A percentile compares a stretch with the other conserved stretches of the same genome.
phyloP scores from a whole-genome alignment of 2,797 vertebrate genomes.

The Cottoperca gobio region DNA sequence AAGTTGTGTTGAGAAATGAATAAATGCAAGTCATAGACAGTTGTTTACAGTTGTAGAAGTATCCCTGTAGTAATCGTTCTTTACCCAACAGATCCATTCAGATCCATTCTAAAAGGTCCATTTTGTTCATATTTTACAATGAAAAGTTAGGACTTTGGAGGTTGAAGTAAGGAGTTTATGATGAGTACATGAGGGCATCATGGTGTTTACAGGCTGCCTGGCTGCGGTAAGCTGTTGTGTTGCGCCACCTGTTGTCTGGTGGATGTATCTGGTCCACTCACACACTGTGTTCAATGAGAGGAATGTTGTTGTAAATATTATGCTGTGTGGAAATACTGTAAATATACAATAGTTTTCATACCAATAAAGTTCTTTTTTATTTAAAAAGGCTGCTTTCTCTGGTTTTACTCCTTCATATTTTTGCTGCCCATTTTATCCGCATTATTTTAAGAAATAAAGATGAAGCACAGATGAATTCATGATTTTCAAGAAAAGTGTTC shows the following conservation, averaged over 20 bases:
- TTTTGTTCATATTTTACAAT: neutral
- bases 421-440: neutral
- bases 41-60: too few relatives aligned
- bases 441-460: neutral
- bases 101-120: neutral
- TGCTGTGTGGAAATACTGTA: conserved; percentile 31
- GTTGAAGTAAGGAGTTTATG: neutral
- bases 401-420: neutral
- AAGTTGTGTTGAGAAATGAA: neutral
- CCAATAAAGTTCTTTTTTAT: conserved; percentile 52
- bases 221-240: conserved; percentile 14
- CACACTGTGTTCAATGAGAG: neutral
- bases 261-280: conserved; percentile 6
- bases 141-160: neutral
- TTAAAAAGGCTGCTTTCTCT: conserved; percentile 18
- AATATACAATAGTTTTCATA: conserved; percentile 42
- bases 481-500: neutral
- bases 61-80: neutral
- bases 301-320: conserved; percentile 6
- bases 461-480: neutral
- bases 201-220: neutral
- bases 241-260: conserved; percentile 33
- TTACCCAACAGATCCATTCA: too few relatives aligned
- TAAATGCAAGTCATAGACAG: neutral
- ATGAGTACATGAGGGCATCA: conserved; percentile 11